These are phyloP conservation scores for Graphium colonna DNA, from an alignment of 2,888 invertebrate species.

Conservation along the genomic window DNA sequence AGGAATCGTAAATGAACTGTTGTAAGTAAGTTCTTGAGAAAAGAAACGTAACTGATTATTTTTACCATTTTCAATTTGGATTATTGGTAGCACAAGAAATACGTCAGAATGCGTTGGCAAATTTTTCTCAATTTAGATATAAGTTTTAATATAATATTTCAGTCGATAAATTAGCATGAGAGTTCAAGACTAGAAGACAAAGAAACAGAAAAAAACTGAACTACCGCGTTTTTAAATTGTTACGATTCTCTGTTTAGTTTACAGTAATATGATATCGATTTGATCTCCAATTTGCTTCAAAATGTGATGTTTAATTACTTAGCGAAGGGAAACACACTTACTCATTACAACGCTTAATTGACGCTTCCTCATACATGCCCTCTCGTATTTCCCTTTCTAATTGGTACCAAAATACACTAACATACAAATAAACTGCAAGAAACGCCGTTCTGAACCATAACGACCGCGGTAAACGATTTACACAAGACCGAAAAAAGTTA, in stretches of 20 bases:
- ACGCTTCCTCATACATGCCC: constrained; percentile 34
- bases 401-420: constrained; percentile 50
- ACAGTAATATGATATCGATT: not conserved
- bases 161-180: no score
- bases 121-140: no score
- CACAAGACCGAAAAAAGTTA: constrained; percentile 33
- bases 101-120: no score
- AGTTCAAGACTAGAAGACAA: no score
- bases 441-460: constrained; percentile 46
- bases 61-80: no score
- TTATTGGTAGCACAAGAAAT: no score
- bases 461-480: constrained; percentile 49
- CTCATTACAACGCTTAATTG: constrained; percentile 37
- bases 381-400: constrained; percentile 48
- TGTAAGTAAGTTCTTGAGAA: no score
- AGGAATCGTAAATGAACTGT: not conserved
- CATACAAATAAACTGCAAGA: constrained; percentile 38
- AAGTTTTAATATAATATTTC: no score
- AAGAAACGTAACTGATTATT: no score
- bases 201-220: no score
- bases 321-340: constrained; percentile 18
- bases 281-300: constrained; percentile 4
- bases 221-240: no score
- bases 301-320: constrained; percentile 15
- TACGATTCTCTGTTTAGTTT: no score